phyloP scores from a whole-genome alignment of 2,113 vertebrate genomes.

The Zootoca vivipara region DNA sequence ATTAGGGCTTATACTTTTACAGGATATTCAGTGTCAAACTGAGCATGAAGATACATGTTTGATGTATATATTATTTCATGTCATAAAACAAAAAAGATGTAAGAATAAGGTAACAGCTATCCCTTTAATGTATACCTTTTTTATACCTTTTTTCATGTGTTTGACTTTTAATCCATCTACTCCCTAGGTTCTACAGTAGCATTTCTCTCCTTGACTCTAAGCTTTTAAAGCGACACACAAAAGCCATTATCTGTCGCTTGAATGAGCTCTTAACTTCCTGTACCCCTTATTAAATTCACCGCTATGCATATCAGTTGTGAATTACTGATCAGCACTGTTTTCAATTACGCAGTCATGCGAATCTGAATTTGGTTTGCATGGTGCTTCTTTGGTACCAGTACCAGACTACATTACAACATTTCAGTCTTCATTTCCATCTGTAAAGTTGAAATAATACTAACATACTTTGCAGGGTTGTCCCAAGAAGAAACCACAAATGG shows the following conservation, averaged over 20 bases:
- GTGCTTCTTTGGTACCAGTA: neutral
- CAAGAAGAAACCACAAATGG: neutral
- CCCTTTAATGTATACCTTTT: neutral
- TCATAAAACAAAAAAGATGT: neutral
- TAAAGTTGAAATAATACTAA: neutral
- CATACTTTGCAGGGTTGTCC: neutral
- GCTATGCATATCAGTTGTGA: neutral
- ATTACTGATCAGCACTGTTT: neutral
- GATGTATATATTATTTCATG: neutral
- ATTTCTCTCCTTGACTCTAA: neutral
- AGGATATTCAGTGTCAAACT: neutral
- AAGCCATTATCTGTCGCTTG: neutral
- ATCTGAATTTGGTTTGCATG: neutral
- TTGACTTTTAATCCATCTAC: neutral
- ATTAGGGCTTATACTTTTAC: neutral
- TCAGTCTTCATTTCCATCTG: neutral
- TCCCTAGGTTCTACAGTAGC: neutral
- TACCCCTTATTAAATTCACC: neutral
- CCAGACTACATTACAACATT: neutral
- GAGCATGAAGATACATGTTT: neutral
- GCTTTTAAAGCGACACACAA: neutral
- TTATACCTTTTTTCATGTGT: neutral
- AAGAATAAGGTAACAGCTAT: neutral
- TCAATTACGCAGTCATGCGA: neutral
- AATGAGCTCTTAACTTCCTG: neutral